Percentiles rank a stretch among this genome's conserved stretches.
These are phyloP conservation scores for Omphaloscelis lunosa DNA, from an alignment of 2,888 invertebrate genomes.

Conservation along the genomic window DNA sequence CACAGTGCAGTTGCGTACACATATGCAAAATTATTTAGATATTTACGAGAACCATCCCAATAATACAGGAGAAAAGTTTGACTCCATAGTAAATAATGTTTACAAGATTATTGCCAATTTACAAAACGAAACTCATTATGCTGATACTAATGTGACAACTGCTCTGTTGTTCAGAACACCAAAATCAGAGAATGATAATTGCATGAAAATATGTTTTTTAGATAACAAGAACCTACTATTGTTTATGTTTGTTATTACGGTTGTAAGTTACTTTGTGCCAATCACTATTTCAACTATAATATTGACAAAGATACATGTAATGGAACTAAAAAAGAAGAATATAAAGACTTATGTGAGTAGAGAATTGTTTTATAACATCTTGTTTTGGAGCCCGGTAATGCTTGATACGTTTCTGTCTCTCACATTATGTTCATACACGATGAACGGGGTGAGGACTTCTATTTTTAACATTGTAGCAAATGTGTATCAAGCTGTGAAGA, in stretches of 20 bases:
- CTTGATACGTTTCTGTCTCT: slow-evolving; percentile 86
- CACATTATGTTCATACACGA: slow-evolving; percentile 82
- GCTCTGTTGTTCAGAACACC: slow-evolving; percentile 71
- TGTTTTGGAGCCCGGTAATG: slow-evolving; percentile 88
- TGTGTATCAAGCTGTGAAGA: slow-evolving; percentile 85
- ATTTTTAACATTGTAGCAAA: slow-evolving; percentile 86
- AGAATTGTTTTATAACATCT: slow-evolving; percentile 84
- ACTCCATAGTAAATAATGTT: slow-evolving; percentile 79
- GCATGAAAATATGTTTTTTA: slow-evolving; percentile 83
- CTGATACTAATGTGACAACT: slow-evolving; percentile 73
- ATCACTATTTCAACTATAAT: slow-evolving; percentile 85
- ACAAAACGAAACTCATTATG: slow-evolving; percentile 73
- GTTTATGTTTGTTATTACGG: slow-evolving; percentile 82
- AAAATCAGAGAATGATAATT: slow-evolving; percentile 72
- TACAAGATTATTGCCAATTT: slow-evolving; percentile 79
- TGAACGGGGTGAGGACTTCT: slow-evolving; percentile 80
- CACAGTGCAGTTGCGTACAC: slow-evolving; percentile 74
- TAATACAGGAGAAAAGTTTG: slow-evolving; percentile 71
- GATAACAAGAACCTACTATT: slow-evolving; percentile 82
- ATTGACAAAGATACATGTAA: slow-evolving; percentile 83
- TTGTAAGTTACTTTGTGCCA: slow-evolving; percentile 86
- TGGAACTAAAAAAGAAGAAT: slow-evolving; percentile 78
- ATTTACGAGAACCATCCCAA: slow-evolving; percentile 72
- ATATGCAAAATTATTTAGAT: slow-evolving; percentile 78
- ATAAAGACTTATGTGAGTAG: slow-evolving; percentile 81